Base-by-base conservation (phyloP, 2,888 invertebrate genomes). In the Allolobophora icterica region DNA sequence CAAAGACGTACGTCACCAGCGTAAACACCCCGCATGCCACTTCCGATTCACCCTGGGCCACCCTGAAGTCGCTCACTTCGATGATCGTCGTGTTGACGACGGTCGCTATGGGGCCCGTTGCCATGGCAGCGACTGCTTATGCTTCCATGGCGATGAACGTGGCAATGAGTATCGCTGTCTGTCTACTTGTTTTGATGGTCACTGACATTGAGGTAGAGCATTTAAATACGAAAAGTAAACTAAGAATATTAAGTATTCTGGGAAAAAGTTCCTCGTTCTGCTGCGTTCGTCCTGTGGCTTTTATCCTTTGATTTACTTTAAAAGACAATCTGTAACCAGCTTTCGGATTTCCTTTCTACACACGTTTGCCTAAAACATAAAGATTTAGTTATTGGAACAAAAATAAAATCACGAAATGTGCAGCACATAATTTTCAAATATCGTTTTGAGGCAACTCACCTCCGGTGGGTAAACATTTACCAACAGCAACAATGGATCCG, bases 1-100 rank as follows among this genome's bases (percentile, higher is more conserved):
- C 87, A 24, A 87, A 35, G n/a, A 87, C 87, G 8, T 87, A 87
- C 87, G 87, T 87, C 87, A 87, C 87, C 34, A 87, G 87, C 35
- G 87, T 87, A 17, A 87, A 87, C 35, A 87, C 38, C 13, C 87
- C 35, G 17, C 87, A 87, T 0, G 34, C 87, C 87, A 87, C 87
- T 38, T 87, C 87, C 34, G 87, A 87, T 19, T 87, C n/a, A 87
- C 87, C 21, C 6, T 35, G 19, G 21, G 0, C 3, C 4, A 35
- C 19, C 35, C 21, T 34, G 35, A 34, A 8, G 87, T 87, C 87
- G 15, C 84, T 35, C 84, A 6, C 34, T 84, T 84, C 35, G 87
- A 87, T 17, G 34, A 87, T 11, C 87, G 87, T 87, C 87, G 38
- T 33, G 87, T 87, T 87, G 35, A 87, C 8, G 33, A 87, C 87